Conservation (phyloP, 2,888 invertebrate species). For the Lottia scabra region DNA sequence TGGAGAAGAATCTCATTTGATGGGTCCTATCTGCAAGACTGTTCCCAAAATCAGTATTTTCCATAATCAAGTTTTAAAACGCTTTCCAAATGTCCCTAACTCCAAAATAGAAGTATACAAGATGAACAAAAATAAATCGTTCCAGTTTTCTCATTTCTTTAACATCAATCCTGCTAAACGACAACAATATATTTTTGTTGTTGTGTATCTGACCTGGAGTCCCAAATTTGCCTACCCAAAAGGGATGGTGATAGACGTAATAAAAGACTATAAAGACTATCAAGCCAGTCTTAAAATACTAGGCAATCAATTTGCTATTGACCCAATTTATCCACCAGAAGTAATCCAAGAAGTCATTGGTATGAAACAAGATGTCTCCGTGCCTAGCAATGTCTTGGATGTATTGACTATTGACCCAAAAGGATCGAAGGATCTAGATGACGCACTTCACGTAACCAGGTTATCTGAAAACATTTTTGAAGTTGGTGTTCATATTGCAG, state of each 20-base stretch:
- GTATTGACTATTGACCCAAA: conserved; percentile 41
- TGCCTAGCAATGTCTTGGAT: conserved; percentile 12
- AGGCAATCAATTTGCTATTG: conserved; percentile 13
- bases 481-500: conserved; percentile 43
- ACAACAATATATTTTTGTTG: conserved; percentile 41
- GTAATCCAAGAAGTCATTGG: neutral
- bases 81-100: conserved; percentile 9
- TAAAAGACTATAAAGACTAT: conserved; percentile 25
- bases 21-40: conserved; percentile 46
- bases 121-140: conserved; percentile 7
- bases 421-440: conserved; percentile 38
- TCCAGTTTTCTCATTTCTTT: conserved; percentile 26
- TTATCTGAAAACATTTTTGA: conserved; percentile 18
- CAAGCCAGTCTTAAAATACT: conserved; percentile 20
- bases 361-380: neutral
- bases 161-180: conserved; percentile 32
- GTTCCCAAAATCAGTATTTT: conserved; percentile 40
- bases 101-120: conserved; percentile 39
- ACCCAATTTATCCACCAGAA: neutral
- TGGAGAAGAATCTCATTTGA: conserved; percentile 34
- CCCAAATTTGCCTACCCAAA: conserved; percentile 36
- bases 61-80: conserved; percentile 5
- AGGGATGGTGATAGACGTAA: conserved; percentile 40
- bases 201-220: conserved; percentile 41
- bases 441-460: conserved; percentile 34